phyloP scores from a whole-genome alignment of 2,113 vertebrate genomes.

The Nothobranchius furzeri region DNA sequence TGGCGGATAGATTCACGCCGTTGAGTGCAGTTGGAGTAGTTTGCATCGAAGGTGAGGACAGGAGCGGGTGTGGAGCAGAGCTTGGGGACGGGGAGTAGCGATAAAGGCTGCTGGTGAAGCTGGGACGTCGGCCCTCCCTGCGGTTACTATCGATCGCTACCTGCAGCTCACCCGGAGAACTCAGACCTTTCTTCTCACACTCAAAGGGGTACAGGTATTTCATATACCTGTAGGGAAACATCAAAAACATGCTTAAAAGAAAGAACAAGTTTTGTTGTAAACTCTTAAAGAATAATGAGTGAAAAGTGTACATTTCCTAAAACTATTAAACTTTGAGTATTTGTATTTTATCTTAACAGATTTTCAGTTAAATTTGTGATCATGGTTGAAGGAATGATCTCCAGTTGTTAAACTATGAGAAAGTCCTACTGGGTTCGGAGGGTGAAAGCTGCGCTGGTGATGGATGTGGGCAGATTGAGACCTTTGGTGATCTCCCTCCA shows the following conservation, averaged over 20 bases:
- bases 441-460: conserved; percentile 97
- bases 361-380: too few relatives aligned
- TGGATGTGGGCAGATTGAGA: conserved; percentile 95
- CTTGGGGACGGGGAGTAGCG: conserved; percentile 82
- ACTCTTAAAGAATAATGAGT: not conserved
- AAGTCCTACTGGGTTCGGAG: conserved; percentile 90
- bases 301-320: too few relatives aligned
- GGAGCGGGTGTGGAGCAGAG: conserved; percentile 65
- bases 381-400: too few relatives aligned
- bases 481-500: conserved; percentile 99
- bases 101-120: conserved; percentile 92
- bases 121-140: conserved; percentile 91
- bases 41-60: conserved; percentile 84
- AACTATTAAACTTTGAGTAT: not conserved
- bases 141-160: conserved; percentile 96
- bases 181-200: conserved; percentile 95
- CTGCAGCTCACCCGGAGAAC: conserved; percentile 94
- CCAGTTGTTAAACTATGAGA: not conserved
- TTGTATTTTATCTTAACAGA: not conserved
- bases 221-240: conserved; percentile 81
- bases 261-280: not conserved
- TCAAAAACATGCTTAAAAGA: not conserved
- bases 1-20: conserved; percentile 78
- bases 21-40: conserved; percentile 77
- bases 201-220: conserved; percentile 98